These are phyloP conservation scores for Pollenia amentaria DNA, from an alignment of 2,888 invertebrate genomes.

Conservation along the genomic window DNA sequence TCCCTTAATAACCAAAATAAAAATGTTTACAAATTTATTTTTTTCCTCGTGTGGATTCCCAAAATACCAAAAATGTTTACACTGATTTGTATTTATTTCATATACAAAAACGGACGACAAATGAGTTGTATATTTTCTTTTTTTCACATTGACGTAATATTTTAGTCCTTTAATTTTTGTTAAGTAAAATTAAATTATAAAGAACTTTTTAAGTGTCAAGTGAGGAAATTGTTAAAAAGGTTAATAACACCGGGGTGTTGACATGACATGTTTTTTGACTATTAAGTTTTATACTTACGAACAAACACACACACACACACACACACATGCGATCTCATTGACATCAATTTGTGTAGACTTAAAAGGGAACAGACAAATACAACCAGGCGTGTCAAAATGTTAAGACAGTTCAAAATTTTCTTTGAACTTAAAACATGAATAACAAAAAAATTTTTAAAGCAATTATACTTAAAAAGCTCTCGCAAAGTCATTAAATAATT, in stretches of 20 bases:
- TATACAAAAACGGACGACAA: conserved; percentile 4
- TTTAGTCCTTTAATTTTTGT: conserved; percentile 18
- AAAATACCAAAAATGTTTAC: conserved; percentile 10
- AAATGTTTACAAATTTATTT: neutral
- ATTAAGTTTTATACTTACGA: neutral
- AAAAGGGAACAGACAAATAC: neutral
- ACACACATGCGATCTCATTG: neutral
- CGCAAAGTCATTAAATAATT: no score
- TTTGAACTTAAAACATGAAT: conserved; percentile 2
- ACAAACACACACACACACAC: no score
- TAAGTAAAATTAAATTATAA: neutral
- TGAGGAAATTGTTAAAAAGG: conserved; percentile 41
- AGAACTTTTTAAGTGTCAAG: neutral
- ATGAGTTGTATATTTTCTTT: conserved; percentile 13
- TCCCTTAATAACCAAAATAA: neutral
- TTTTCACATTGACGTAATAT: conserved; percentile 19
- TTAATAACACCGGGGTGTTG: conserved; percentile 41
- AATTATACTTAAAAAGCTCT: neutral
- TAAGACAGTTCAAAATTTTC: neutral
- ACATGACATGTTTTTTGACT: conserved; percentile 32
- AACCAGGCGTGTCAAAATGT: neutral
- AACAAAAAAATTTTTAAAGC: neutral
- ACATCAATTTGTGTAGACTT: conserved; percentile 5
- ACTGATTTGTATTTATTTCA: conserved; percentile 28
- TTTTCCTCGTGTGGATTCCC: neutral